Conservation (phyloP, 2,888 invertebrate genomes). For the Trissolcus japonicus region DNA sequence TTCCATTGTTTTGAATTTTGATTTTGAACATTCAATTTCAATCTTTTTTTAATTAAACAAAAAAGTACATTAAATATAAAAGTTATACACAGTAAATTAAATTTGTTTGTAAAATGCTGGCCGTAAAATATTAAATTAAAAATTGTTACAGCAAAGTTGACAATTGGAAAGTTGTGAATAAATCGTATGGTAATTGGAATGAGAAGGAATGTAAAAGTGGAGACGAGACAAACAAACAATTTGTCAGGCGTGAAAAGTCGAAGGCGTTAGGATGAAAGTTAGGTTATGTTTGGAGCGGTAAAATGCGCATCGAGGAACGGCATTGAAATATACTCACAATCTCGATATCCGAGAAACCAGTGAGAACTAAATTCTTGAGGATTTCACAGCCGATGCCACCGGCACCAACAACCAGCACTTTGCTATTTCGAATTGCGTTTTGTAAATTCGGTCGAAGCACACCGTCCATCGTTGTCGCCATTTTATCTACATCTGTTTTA, state of each 20-base stretch:
- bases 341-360: conserved; percentile 95
- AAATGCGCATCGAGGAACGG: background rate
- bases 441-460: conserved; percentile 82
- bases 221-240: background rate
- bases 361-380: conserved; percentile 95
- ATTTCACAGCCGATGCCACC: conserved; percentile 99
- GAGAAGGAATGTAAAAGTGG: background rate
- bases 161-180: too few relatives aligned
- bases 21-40: too few relatives aligned
- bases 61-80: too few relatives aligned
- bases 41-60: too few relatives aligned
- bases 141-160: too few relatives aligned
- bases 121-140: too few relatives aligned
- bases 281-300: conserved; percentile 54
- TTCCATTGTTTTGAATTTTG: too few relatives aligned
- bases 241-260: background rate
- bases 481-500: conserved; percentile 68
- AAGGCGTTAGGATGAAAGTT: conserved; percentile 10
- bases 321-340: conserved; percentile 83
- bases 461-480: conserved; percentile 83
- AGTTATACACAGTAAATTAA: too few relatives aligned
- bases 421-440: conserved; percentile 82
- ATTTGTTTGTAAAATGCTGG: too few relatives aligned
- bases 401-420: conserved; percentile 94
- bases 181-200: too few relatives aligned